Conservation (phyloP, 2,888 invertebrate genomes). For the Cordilura impudica region DNA sequence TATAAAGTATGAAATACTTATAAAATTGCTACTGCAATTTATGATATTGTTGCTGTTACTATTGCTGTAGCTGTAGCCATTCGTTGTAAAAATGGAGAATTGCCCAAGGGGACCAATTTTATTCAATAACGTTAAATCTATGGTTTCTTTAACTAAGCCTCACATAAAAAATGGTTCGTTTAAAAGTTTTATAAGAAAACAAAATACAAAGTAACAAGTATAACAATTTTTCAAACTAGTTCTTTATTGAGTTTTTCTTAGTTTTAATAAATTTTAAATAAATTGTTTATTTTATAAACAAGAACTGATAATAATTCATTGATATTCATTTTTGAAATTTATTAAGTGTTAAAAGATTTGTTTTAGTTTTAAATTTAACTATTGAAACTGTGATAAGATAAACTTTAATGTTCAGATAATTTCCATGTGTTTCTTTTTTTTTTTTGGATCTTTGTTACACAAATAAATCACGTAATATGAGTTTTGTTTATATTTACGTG, state of each 20-base stretch:
- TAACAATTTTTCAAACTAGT: background rate
- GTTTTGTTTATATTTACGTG: slow-evolving; percentile 37
- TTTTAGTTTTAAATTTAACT: slow-evolving; percentile 41
- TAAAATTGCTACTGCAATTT: slow-evolving; percentile 9
- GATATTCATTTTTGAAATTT: slow-evolving; percentile 49
- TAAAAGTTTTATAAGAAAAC: slow-evolving; percentile 17
- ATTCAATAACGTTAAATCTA: slow-evolving; percentile 37
- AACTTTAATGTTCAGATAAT: slow-evolving; percentile 39
- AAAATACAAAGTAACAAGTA: background rate
- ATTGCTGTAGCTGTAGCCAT: background rate
- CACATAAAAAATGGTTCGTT: background rate
- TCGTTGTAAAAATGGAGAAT: background rate
- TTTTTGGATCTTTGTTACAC: background rate
- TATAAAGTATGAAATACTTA: background rate
- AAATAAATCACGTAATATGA: slow-evolving; percentile 48
- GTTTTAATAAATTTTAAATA: slow-evolving; percentile 6
- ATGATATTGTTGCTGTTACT: background rate
- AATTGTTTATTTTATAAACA: background rate
- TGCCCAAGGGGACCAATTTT: slow-evolving; percentile 38
- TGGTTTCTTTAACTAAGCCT: slow-evolving; percentile 17
- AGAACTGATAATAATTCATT: slow-evolving; percentile 43
- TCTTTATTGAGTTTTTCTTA: background rate
- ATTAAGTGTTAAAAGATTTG: slow-evolving; percentile 60
- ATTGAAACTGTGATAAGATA: slow-evolving; percentile 56
- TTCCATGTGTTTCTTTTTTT: slow-evolving; percentile 15